Base-by-base conservation (phyloP, 2,113 vertebrate genomes). In the Pyrgilauda ruficollis region DNA sequence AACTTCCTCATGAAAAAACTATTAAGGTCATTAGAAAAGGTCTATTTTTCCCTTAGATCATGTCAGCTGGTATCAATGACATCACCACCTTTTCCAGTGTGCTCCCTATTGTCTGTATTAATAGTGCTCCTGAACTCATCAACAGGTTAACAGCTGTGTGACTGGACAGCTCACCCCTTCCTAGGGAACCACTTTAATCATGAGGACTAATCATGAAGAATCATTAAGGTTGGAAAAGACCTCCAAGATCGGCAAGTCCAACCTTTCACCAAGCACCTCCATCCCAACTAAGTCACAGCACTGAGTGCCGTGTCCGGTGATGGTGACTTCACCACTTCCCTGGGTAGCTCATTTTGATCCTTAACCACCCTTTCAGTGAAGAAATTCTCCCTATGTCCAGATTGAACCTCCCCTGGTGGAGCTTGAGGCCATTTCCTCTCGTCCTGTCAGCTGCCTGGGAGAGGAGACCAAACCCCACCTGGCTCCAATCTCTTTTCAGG, bases 1-100 rank as follows among this genome's bases (percentile, higher is more conserved):
- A 87, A 53, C 19, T 67, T 46, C 74, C 70, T 82, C 58, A 46
- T 87, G 88, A 27, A 95, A 87, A 87, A 72, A 43, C 79, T 62
- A 89, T 93, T 85, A 94, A 68, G 81, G 49, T 75, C 66, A 84
- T 94, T 96, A 94, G 66, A 85, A 89, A 94, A 94, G 49, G 46
- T 64, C 81, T 87, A 6, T 62, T 83, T 83, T 96, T 67, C 91
- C 89, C 94, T 80, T 87, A 79, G 87, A 85, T 76, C 46, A 23
- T 31, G 3, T 79, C 62, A 93, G 53, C 66, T 35, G 50, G 13
- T 61, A 85, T 52, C 58, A 94, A 23, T 89, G 87, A 59, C 78
- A 94, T 82, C 81, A 84, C 27, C 87, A 64, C 69, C 62, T 91
- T 84, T 68, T 46, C 74, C 58, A 67, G 33, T 7, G n/a, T 87